phyloP scores from a whole-genome alignment of 2,113 vertebrate species.

The Hylia prasina region DNA sequence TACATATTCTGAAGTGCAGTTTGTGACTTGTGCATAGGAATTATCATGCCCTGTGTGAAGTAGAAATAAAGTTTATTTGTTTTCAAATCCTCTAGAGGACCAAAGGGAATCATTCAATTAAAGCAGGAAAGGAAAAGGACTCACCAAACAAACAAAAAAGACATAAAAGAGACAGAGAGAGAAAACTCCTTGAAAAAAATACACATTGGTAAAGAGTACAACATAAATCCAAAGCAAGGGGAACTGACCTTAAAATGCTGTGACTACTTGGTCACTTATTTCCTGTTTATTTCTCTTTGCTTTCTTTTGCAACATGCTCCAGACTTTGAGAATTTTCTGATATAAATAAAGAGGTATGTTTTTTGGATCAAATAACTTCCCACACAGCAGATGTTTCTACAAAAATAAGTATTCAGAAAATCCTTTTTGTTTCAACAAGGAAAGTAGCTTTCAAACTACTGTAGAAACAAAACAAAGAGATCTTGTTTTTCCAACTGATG shows the following conservation, averaged over 20 bases:
- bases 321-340: neutral
- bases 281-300: slow-evolving; percentile 34
- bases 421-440: neutral
- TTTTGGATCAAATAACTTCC: neutral
- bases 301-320: neutral
- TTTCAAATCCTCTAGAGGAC: neutral
- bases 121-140: neutral
- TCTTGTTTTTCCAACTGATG: neutral
- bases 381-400: neutral
- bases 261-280: neutral
- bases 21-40: neutral
- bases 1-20: neutral
- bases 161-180: neutral
- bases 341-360: neutral
- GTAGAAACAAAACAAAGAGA: neutral
- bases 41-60: neutral
- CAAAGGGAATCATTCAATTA: neutral
- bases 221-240: neutral
- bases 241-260: neutral
- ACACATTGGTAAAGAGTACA: neutral
- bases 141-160: neutral
- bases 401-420: neutral
- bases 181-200: neutral
- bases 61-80: neutral
- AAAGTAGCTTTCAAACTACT: neutral